Evolutionary conservation across 2,113 vertebrate genomes (phyloP), one percentile per base, ranked within the genome.

Genomic region (Poecile atricapillus): DNA sequence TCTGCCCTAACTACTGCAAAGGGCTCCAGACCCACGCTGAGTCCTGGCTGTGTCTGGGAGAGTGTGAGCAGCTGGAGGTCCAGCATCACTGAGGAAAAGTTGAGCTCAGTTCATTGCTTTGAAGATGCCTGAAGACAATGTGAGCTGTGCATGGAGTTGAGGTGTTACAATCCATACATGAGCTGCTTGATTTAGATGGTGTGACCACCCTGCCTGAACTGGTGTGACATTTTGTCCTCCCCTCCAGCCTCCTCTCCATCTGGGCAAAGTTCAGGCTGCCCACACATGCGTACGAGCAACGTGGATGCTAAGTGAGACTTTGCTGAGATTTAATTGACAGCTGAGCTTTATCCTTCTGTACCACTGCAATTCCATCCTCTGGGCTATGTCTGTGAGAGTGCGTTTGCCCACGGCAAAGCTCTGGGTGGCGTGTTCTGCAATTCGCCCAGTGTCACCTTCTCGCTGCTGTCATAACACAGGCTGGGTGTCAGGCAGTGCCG

Each of bases 101-200:
- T 43, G 31, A 37, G 68, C 43, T 11, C 37, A 20, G 28, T 41
- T 59, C 50, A 37, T 11, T 27, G 37, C 30, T 62, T 91, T 77
- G 80, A 77, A 89, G 25, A 14, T 4, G 9, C 50, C 43, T 87
- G 63, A 20, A 87, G n/a, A 84, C 18, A 1, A 0, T 20, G 28
- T 33, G 63, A 15, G 41, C 23, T 49, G 12, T 65, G 49, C 31
- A 5, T 13, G 14, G 41, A 74, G 55, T 39, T 39, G 39, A 78
- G 43, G 23, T 60, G 25, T 35, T 65, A 47, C 0, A 5, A 35
- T 43, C 28, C 7, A 4, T 13, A 18, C 0, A 0, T 5, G 27
- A 47, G 4, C 63, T 46, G 43, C 50, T 62, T 41, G 37, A 62
- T 69, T 53, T 17, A 46, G 39, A 12, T 27, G 19, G 22, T 67